Conservation (phyloP, 1,140 invertebrate genomes). For the Periplaneta americana region DNA sequence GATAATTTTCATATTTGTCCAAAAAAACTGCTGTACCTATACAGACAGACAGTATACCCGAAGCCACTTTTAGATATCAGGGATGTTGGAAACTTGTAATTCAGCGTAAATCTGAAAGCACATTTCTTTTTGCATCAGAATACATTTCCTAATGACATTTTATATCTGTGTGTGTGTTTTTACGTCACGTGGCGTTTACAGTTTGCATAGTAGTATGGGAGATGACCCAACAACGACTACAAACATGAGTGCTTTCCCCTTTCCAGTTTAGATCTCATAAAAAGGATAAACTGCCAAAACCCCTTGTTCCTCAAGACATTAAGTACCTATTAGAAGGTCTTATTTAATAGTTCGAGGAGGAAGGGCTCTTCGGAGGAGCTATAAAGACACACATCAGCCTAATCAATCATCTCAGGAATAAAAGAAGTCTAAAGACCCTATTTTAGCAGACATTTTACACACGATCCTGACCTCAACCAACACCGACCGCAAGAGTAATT, state of each 20-base stretch:
- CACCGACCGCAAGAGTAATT: background rate
- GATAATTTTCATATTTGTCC: too few relatives aligned
- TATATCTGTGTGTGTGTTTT: too few relatives aligned
- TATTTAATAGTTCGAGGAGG: background rate
- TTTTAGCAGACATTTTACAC: background rate
- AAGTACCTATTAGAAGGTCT: background rate
- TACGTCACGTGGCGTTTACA: too few relatives aligned
- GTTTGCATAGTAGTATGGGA: too few relatives aligned
- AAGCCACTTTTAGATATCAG: too few relatives aligned
- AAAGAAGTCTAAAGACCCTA: background rate
- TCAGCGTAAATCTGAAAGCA: background rate
- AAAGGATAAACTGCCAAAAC: background rate
- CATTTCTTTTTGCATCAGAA: background rate
- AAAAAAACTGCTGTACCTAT: too few relatives aligned
- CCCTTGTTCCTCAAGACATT: background rate
- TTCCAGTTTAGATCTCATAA: background rate
- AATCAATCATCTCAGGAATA: background rate
- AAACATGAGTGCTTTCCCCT: too few relatives aligned
- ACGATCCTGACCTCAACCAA: background rate
- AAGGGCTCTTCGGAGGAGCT: background rate
- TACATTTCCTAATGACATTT: too few relatives aligned
- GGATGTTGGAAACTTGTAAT: too few relatives aligned
- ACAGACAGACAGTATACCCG: too few relatives aligned
- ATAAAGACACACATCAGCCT: background rate
- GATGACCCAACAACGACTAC: too few relatives aligned